phyloP scores from a whole-genome alignment of 1,140 invertebrate genomes.

The Rhopalosiphum maidis region DNA sequence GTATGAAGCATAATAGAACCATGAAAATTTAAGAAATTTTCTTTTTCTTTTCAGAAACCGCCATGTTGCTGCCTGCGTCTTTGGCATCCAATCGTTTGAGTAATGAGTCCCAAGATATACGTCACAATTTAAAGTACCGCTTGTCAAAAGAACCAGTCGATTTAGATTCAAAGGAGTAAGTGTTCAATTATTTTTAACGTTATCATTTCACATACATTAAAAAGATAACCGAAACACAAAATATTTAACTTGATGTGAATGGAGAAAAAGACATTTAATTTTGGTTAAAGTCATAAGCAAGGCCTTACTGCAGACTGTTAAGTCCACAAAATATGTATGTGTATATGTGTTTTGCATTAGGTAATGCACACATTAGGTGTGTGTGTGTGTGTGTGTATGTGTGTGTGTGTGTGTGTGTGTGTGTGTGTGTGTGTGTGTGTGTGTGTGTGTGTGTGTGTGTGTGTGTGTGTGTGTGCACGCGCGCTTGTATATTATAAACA shows the following conservation, averaged over 20 bases:
- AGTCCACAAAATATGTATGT: too few species aligned
- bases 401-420: too few species aligned
- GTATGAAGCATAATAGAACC: neutral
- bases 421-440: too few species aligned
- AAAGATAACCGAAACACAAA: neutral
- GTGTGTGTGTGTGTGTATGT: too few species aligned
- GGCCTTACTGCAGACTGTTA: neutral
- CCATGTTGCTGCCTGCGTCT: slow-evolving; percentile 77
- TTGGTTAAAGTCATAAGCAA: neutral
- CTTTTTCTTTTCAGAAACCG: slow-evolving; percentile 73
- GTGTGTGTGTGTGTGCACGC: too few species aligned
- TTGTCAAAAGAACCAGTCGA: slow-evolving; percentile 76
- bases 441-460: too few species aligned
- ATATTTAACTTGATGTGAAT: neutral
- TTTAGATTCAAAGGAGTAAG: slow-evolving; percentile 82
- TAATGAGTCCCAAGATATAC: slow-evolving; percentile 77
- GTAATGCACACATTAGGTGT: too few species aligned
- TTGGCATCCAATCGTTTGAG: slow-evolving; percentile 72
- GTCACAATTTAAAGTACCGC: slow-evolving; percentile 75
- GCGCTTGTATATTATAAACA: neutral
- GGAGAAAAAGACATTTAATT: neutral
- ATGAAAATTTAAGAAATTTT: neutral
- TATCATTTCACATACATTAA: neutral
- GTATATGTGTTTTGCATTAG: neutral
- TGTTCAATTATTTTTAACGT: slow-evolving; percentile 60